These are phyloP conservation scores for Ceyx cyanopectus DNA, from an alignment of 2,113 vertebrate species.

Conservation along the genomic window DNA sequence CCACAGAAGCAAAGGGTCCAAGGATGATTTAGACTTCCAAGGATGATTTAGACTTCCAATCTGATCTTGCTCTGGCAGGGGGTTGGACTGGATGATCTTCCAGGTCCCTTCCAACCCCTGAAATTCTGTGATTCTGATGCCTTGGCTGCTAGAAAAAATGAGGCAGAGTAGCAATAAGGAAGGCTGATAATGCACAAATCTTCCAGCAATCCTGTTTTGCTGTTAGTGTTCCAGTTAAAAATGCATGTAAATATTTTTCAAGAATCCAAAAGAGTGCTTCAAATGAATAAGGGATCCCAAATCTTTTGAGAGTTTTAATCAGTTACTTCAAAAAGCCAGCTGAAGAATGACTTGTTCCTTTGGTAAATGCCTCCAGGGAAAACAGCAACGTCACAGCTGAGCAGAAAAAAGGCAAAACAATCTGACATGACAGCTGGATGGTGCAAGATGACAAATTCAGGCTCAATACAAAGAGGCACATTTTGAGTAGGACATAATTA, in stretches of 20 bases:
- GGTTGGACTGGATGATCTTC: no score
- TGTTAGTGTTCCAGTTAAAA: neutral
- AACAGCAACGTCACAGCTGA: neutral
- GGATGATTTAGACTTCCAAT: no score
- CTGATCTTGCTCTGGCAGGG: no score
- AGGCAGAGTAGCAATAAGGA: neutral
- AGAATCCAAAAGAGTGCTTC: neutral
- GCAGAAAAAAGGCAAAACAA: conserved; percentile 20
- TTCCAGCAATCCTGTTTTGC: neutral
- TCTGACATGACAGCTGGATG: conserved; percentile 24
- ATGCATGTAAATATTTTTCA: neutral
- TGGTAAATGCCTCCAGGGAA: neutral
- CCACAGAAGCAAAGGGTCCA: neutral
- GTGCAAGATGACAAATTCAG: conserved; percentile 5
- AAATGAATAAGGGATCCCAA: neutral
- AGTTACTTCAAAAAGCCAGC: neutral
- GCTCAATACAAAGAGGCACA: neutral
- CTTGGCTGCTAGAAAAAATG: neutral
- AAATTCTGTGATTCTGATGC: neutral
- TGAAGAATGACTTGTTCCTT: neutral
- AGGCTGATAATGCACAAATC: neutral
- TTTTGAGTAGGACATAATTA: conserved; percentile 35
- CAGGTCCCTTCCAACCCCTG: no score
- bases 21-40: neutral
- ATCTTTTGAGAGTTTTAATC: neutral